These are phyloP conservation scores for Semotilus atromaculatus DNA, from an alignment of 2,797 vertebrate genomes.

Conservation along the genomic window DNA sequence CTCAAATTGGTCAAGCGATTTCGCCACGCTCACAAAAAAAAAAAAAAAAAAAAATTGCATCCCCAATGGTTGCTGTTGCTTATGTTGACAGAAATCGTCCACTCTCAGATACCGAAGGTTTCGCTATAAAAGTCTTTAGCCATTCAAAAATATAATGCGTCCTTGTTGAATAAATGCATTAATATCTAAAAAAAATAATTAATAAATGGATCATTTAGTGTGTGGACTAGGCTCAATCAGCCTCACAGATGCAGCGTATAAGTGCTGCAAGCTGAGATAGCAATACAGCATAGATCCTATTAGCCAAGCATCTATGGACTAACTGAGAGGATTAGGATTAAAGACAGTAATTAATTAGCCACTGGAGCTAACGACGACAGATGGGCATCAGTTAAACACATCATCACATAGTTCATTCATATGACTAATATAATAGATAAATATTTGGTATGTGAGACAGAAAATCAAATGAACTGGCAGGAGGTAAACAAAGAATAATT, in stretches of 20 bases:
- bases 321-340: constrained; percentile 37
- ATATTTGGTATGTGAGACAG: background rate
- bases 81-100: background rate
- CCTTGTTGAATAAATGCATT: background rate
- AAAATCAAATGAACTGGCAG: background rate
- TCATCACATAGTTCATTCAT: constrained; percentile 18
- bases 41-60: background rate
- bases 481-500: background rate
- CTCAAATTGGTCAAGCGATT: background rate
- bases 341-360: constrained; percentile 40
- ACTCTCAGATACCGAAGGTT: background rate
- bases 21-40: background rate
- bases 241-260: background rate
- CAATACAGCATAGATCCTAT: constrained; percentile 45
- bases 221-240: background rate
- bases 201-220: constrained; percentile 2
- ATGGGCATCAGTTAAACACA: constrained; percentile 16
- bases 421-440: background rate
- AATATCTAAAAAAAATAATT: background rate
- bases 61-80: background rate
- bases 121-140: background rate
- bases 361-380: constrained; percentile 27
- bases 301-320: constrained; percentile 39
- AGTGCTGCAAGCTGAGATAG: constrained; percentile 16
- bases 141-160: background rate